Percentiles rank a stretch among this genome's conserved stretches.
phyloP scores from a whole-genome alignment of 2,888 invertebrate species.

The Macrophya annulata region DNA sequence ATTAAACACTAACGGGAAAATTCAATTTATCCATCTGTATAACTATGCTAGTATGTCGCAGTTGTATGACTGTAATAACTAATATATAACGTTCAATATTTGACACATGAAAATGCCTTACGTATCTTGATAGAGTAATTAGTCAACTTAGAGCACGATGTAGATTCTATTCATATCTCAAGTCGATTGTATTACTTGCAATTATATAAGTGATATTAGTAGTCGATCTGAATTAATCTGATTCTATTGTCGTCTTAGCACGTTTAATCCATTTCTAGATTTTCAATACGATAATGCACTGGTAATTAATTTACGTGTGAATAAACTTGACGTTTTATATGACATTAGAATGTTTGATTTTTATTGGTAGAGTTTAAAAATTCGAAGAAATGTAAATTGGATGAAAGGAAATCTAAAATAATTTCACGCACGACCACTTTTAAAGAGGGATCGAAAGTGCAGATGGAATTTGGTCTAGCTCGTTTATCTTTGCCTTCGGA shows the following conservation, averaged over 20 bases:
- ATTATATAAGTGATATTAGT: constrained; percentile 12
- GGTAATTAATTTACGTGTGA: constrained; percentile 12
- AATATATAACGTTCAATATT: constrained; percentile 25
- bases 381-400: constrained; percentile 15
- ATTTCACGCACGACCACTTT: constrained; percentile 36
- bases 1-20: background rate
- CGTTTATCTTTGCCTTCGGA: constrained; percentile 39
- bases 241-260: background rate
- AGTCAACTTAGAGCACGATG: background rate
- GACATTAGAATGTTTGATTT: background rate
- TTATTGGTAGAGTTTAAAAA: background rate
- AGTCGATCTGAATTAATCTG: background rate
- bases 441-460: background rate
- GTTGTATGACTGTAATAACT: constrained; percentile 11
- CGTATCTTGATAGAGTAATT: background rate
- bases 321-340: background rate
- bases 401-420: constrained; percentile 8
- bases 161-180: constrained; percentile 5
- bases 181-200: constrained; percentile 4
- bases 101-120: background rate
- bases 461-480: constrained; percentile 43
- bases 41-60: constrained; percentile 11
- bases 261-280: background rate
- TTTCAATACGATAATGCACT: background rate
- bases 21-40: constrained; percentile 6